phyloP scores from a whole-genome alignment of 2,797 vertebrate species.

The Steatocranus sp. region DNA sequence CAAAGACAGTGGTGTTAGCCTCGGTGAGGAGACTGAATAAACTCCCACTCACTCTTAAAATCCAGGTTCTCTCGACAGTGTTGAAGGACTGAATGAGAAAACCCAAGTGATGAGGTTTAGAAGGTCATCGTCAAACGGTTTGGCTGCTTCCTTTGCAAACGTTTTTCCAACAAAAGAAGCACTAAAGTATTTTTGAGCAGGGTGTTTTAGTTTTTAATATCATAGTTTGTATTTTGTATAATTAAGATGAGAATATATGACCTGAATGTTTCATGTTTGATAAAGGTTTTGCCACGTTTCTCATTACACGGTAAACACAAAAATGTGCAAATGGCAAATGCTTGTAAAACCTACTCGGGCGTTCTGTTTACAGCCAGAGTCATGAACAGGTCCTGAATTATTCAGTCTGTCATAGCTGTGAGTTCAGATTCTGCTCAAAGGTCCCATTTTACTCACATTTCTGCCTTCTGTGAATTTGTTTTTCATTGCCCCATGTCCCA shows the following conservation, averaged over 20 bases:
- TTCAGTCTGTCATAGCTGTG: constrained; percentile 38
- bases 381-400: constrained; percentile 43
- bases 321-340: background rate
- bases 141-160: background rate
- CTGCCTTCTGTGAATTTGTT: constrained; percentile 20
- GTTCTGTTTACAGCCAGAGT: constrained; percentile 30
- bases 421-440: constrained; percentile 39
- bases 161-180: background rate
- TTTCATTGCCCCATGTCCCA: constrained; percentile 8
- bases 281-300: background rate
- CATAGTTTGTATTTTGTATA: background rate
- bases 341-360: background rate
- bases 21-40: background rate
- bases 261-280: background rate
- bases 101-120: background rate
- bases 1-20: background rate
- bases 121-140: background rate
- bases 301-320: constrained; percentile 2
- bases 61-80: background rate
- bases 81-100: background rate
- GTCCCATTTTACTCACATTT: constrained; percentile 36
- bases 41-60: background rate
- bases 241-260: background rate
- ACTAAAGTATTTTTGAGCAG: background rate
- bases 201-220: background rate